Base-by-base conservation (phyloP, 2,797 vertebrate genomes). In the Oryzias sinensis region DNA sequence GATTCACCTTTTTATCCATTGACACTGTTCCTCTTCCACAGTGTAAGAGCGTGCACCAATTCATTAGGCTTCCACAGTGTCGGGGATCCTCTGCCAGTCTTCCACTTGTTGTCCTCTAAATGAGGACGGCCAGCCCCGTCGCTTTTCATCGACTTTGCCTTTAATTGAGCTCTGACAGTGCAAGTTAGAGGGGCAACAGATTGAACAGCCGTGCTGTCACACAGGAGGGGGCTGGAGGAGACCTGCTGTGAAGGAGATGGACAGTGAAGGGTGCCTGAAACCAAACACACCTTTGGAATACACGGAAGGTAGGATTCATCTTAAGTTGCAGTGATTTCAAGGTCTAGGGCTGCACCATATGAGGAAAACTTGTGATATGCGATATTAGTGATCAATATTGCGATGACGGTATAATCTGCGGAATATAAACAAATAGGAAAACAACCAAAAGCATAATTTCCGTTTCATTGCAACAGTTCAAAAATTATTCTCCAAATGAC, bases 91-190 rank as follows among this genome's bases (percentile, higher is more conserved):
- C 75, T 79, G 75, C 71, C 76, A 83, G 70, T 57, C 68, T 65
- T 72, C 78, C 74, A 69, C 81, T 78, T 82, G 83, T 76, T 75
- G 76, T 84, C 82, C 60, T 70, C 72, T 68, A 85, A 89, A 89
- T 84, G 77, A 89, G 86, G 76, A 79, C 41, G 49, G 62, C 75
- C 80, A 71, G 80, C 79, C 72, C 65, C 48, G 64, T 61, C 75
- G 74, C 69, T 89, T 89, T 85, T 76, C 78, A 76, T 82, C 73
- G 81, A 74, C 75, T 81, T 80, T 83, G 74, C 75, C 56, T 85
- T 83, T 79, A 79, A 82, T 71, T 54, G 72, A 68, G 62, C 78
- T 74, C 74, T 72, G 74, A 65, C 82, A 77, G 79, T 55, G 73
- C 8, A 8, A 6, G 55, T 5, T 16, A 24, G 53, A 59, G 56